Evolutionary conservation across 2,797 vertebrate genomes (phyloP).

Genomic region (Echeneis naucrates): DNA sequence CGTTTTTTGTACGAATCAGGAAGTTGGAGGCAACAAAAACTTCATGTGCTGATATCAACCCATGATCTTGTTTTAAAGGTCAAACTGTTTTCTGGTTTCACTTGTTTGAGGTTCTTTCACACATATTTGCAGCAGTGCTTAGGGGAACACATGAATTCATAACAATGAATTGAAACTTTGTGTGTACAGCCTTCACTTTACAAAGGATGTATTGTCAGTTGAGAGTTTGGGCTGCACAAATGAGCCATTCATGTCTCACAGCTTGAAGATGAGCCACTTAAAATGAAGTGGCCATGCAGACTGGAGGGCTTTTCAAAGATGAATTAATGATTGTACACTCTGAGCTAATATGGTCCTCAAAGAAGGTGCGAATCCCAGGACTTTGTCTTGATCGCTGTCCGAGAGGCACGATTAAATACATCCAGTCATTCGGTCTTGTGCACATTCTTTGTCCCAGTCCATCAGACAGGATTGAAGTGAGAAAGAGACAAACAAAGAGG

Average conservation of each 20-base stretch:
- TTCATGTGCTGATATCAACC: conserved; percentile 23
- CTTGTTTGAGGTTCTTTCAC: conserved; percentile 51
- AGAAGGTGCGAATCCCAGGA: neutral
- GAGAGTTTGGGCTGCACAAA: conserved; percentile 62
- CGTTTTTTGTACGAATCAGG: conserved; percentile 19
- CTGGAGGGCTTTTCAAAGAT: conserved; percentile 4
- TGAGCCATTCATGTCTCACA: conserved; percentile 65
- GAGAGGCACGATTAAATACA: neutral
- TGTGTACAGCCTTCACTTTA: conserved; percentile 51
- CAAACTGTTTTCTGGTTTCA: conserved; percentile 37
- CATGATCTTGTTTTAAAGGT: conserved; percentile 55
- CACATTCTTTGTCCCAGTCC: neutral
- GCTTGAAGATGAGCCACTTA: conserved; percentile 46
- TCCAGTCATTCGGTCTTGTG: neutral
- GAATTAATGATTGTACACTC: conserved; percentile 7
- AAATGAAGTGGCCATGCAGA: conserved; percentile 47
- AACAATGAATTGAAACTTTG: conserved; percentile 70
- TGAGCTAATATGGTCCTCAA: neutral
- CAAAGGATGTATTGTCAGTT: conserved; percentile 73
- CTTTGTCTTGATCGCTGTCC: conserved; percentile 2
- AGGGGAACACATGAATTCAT: conserved; percentile 51
- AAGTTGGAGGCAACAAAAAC: conserved; percentile 33
- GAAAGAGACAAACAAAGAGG: conserved; percentile 22
- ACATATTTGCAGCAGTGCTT: conserved; percentile 51
- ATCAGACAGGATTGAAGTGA: neutral